Evolutionary conservation across 2,113 vertebrate species (phyloP).

Genomic region (Silurus asotus): DNA sequence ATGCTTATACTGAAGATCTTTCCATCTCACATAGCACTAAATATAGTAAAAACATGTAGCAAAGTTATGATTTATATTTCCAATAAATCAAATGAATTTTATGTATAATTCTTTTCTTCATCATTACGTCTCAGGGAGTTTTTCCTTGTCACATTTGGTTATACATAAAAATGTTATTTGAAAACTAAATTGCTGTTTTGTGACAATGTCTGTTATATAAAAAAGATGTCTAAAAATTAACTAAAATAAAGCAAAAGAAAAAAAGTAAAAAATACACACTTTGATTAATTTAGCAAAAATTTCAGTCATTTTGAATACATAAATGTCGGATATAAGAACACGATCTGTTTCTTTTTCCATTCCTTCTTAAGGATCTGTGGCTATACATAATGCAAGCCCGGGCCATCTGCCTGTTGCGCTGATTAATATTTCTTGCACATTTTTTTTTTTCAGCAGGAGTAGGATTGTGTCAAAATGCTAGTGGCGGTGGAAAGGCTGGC

Average conservation of each 20-base stretch:
- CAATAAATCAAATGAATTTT: neutral
- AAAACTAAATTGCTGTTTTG: neutral
- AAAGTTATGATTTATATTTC: neutral
- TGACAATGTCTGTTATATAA: neutral
- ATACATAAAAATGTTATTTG: neutral
- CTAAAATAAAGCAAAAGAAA: neutral
- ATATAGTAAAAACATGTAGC: neutral
- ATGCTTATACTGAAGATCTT: neutral
- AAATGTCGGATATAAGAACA: neutral
- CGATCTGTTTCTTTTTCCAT: neutral
- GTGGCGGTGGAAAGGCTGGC: conserved; percentile 25
- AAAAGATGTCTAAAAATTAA: too few relatives aligned
- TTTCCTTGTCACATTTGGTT: neutral
- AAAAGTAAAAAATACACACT: neutral
- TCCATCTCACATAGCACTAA: neutral
- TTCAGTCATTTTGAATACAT: neutral
- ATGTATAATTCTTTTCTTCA: neutral
- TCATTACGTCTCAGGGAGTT: too few relatives aligned
- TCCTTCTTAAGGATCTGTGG: neutral
- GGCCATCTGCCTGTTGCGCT: conserved; percentile 47
- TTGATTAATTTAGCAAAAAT: neutral
- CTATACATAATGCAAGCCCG: conserved; percentile 42
- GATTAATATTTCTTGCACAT: conserved; percentile 37
- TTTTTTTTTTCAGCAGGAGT: conserved; percentile 31
- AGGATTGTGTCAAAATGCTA: conserved; percentile 36